phyloP scores from a whole-genome alignment of 1,140 invertebrate genomes.

The Drosophila paulistorum region DNA sequence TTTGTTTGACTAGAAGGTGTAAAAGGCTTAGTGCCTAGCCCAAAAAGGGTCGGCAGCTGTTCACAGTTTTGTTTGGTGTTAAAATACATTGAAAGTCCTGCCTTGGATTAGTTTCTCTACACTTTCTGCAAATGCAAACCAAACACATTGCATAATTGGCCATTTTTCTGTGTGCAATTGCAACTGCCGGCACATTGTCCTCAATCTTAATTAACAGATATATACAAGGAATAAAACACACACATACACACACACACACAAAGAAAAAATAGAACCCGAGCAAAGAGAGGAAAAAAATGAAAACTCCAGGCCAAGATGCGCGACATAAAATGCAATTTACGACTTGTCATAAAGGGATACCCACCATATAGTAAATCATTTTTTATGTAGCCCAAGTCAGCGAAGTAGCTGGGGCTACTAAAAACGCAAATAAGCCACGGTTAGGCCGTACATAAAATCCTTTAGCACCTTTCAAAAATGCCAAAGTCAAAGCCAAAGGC shows the following conservation, averaged over 20 bases:
- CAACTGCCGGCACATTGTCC: conserved; percentile 63
- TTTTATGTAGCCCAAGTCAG: conserved; percentile 68
- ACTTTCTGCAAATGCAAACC: conserved; percentile 40
- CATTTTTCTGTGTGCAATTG: conserved; percentile 78
- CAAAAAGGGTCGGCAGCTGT: conserved; percentile 38
- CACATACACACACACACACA: background rate
- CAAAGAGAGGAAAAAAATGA: conserved; percentile 8
- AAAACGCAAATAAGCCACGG: conserved; percentile 77
- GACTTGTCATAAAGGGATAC: conserved; percentile 79
- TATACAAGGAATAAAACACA: conserved; percentile 71
- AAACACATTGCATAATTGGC: conserved; percentile 77
- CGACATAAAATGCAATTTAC: conserved; percentile 79
- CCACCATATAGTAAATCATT: conserved; percentile 80
- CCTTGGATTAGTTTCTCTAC: conserved; percentile 20
- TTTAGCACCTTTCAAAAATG: conserved; percentile 76
- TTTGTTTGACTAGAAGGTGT: background rate
- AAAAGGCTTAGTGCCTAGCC: conserved; percentile 45
- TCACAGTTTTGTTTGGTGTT: conserved; percentile 22
- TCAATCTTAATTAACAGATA: conserved; percentile 82
- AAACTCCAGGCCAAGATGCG: conserved; percentile 58
- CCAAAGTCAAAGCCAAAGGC: conserved; percentile 19
- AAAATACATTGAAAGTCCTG: conserved; percentile 12
- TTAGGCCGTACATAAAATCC: conserved; percentile 77
- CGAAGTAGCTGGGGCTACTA: conserved; percentile 46
- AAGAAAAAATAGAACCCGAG: conserved; percentile 4